phyloP scores from a whole-genome alignment of 2,113 vertebrate genomes.

The Chaetura pelagica region DNA sequence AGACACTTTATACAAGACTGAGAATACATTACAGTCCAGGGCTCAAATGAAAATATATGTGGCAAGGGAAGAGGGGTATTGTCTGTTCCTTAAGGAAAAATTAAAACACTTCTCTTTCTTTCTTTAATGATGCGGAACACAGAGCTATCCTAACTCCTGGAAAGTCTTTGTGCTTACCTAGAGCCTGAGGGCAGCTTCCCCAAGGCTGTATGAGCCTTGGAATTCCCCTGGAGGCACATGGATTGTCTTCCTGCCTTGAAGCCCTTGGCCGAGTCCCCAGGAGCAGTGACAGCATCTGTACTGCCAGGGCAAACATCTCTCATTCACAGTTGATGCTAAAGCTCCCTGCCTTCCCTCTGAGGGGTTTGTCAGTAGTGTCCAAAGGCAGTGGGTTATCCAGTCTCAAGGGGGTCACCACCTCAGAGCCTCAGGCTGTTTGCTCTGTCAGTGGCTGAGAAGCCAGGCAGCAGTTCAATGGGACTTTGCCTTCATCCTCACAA shows the following conservation, averaged over 20 bases:
- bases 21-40: background rate
- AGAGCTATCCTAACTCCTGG: background rate
- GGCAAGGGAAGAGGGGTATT: rapidly evolving
- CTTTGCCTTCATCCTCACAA: background rate
- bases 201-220: background rate
- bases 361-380: background rate
- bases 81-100: background rate
- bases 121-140: background rate
- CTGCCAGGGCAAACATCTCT: background rate
- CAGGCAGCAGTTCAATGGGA: background rate
- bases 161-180: background rate
- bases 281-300: background rate
- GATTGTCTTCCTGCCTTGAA: rapidly evolving
- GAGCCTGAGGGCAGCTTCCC: background rate
- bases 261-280: background rate
- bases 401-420: background rate
- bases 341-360: background rate
- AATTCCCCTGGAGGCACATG: background rate
- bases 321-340: background rate
- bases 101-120: background rate
- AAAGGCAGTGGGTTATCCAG: background rate
- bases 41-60: background rate
- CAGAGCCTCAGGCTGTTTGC: background rate
- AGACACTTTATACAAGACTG: background rate
- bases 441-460: background rate